These are phyloP conservation scores for Asarcornis scutulata DNA, from an alignment of 2,113 vertebrate genomes.

Conservation along the genomic window DNA sequence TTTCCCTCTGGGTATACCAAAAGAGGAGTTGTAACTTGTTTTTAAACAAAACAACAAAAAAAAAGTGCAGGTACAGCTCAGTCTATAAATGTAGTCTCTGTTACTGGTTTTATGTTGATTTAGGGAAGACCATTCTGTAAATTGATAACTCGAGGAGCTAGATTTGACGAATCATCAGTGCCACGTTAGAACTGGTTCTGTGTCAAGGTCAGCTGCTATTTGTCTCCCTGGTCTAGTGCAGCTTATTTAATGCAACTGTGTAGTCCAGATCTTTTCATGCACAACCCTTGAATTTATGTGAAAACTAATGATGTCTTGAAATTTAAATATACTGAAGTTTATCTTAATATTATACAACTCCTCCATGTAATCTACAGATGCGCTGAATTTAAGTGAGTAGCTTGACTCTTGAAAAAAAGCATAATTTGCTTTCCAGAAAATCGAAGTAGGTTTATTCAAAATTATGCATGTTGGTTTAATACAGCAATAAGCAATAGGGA, in stretches of 20 bases:
- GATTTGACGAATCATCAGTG: neutral
- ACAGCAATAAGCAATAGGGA: neutral
- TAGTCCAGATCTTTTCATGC: no score
- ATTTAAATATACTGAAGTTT: neutral
- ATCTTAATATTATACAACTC: neutral
- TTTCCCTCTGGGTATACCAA: neutral
- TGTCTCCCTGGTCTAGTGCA: neutral
- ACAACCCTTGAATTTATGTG: neutral
- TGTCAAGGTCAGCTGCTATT: neutral
- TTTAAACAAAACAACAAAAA: no score
- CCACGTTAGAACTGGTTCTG: rapidly evolving
- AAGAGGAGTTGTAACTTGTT: neutral
- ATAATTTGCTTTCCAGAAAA: neutral
- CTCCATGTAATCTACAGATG: neutral
- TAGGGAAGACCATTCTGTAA: neutral
- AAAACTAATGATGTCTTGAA: neutral
- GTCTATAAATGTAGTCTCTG: rapidly evolving
- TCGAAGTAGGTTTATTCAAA: neutral
- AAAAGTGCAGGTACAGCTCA: neutral
- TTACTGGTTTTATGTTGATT: neutral
- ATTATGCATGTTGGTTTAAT: neutral
- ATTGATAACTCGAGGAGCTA: neutral
- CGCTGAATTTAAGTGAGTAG: neutral
- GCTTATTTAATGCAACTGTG: neutral
- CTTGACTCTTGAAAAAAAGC: neutral